Conservation (phyloP, 1,140 invertebrate species). For the Diuraphis noxia region DNA sequence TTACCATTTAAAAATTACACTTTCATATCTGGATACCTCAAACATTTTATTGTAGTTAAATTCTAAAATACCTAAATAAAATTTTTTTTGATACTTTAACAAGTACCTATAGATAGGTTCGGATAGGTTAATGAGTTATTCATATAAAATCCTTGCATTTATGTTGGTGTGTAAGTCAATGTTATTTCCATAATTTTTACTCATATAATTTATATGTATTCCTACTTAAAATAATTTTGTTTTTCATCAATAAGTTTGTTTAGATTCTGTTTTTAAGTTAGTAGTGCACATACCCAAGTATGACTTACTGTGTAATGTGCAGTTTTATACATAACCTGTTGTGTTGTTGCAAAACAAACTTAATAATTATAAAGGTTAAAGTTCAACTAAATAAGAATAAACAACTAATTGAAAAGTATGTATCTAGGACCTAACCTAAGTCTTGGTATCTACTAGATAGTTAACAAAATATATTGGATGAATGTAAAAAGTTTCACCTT, state of each 20-base stretch:
- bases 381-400: neutral
- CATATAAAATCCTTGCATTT: neutral
- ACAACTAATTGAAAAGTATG: neutral
- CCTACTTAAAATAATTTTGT: neutral
- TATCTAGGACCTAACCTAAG: neutral
- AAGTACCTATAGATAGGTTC: neutral
- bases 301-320: no score
- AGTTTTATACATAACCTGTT: neutral
- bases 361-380: neutral
- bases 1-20: neutral
- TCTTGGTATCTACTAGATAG: no score
- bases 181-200: neutral
- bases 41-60: neutral
- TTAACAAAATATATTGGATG: no score
- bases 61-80: neutral
- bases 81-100: neutral
- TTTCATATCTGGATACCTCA: neutral
- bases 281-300: no score
- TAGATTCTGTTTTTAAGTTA: no score
- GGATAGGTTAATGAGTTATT: no score
- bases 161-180: neutral
- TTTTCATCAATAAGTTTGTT: neutral
- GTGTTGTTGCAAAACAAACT: neutral
- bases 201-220: neutral
- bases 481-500: no score